Base-by-base conservation (phyloP, 2,113 vertebrate genomes). In the Forbesichthys agassizii region DNA sequence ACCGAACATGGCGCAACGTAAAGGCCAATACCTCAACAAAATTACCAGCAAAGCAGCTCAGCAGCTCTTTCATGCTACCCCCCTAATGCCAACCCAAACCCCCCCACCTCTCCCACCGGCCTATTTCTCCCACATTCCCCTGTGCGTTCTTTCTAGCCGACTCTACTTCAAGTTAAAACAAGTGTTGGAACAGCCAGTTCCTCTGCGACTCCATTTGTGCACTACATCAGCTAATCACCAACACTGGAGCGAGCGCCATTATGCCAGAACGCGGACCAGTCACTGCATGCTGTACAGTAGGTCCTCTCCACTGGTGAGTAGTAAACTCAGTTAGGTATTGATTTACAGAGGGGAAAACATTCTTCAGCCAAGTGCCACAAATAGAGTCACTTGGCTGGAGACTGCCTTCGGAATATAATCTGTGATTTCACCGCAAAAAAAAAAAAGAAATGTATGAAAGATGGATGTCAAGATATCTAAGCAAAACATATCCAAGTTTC, bases 291-390 rank as follows among this genome's bases (percentile, higher is more conserved):
- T 68, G 62, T 27, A 27, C 2, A 27, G 27, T 69, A 69, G 68
- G 64, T 83, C 66, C 56, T 65, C 73, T 74, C 51, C 55, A 66
- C 59, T 76, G 69, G 81, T 79, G 79, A 76, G 8, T 51, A 67
- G 51, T 77, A 73, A 14, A 76, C 16, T 48, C 62, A 64, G 20
- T 75, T 78, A 66, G 33, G 68, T 72, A 79, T 85, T 72, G 82
- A 81, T 84, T 81, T 69, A 53, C 64, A 57, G 61, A 67, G 55
- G 62, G 10, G 11, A 55, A 70, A 77, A 62, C 66, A 75, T 58
- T 62, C 76, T 56, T 52, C 62, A 64, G 48, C 36, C 58, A 59
- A 20, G 74, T 76, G 72, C 56, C 72, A 77, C 27, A 0, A 33
- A 5, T 64, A 48, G 16, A 49, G 47, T 49, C 48, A 64, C 27